phyloP scores from a whole-genome alignment of 1,140 invertebrate species.

The Uloborus diversus region DNA sequence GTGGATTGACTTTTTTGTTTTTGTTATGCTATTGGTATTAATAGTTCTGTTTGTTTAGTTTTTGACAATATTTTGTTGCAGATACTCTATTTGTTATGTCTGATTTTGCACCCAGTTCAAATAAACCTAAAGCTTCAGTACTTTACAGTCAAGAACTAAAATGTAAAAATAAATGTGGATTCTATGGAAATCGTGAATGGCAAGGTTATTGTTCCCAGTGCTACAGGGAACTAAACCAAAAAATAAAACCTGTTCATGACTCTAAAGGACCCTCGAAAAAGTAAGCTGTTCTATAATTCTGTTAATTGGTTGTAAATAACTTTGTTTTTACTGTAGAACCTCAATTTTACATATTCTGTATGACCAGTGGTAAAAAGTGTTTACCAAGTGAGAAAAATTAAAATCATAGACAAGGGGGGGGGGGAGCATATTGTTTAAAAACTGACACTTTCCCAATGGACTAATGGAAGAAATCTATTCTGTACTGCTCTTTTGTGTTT shows the following conservation, averaged over 20 bases:
- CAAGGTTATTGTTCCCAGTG: constrained; percentile 96
- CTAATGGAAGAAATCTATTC: no score
- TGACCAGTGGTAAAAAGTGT: not conserved
- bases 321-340: not conserved
- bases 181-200: constrained; percentile 96
- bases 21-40: no score
- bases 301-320: not conserved
- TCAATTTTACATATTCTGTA: no score
- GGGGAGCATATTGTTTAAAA: no score
- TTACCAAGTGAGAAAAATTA: no score
- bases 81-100: no score
- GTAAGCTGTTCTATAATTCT: not conserved
- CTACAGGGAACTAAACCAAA: constrained; percentile 66
- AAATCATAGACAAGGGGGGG: no score
- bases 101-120: not conserved
- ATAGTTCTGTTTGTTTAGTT: no score
- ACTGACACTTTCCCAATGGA: no score
- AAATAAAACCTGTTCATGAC: constrained; percentile 1
- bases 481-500: no score
- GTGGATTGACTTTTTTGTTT: no score
- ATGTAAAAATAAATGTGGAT: constrained; percentile 95
- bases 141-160: constrained; percentile 69
- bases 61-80: no score
- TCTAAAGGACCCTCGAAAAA: constrained; percentile 30
- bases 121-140: not conserved